Evolutionary conservation across 2,797 vertebrate genomes (phyloP).

Genomic region (Megalops cyprinoides): DNA sequence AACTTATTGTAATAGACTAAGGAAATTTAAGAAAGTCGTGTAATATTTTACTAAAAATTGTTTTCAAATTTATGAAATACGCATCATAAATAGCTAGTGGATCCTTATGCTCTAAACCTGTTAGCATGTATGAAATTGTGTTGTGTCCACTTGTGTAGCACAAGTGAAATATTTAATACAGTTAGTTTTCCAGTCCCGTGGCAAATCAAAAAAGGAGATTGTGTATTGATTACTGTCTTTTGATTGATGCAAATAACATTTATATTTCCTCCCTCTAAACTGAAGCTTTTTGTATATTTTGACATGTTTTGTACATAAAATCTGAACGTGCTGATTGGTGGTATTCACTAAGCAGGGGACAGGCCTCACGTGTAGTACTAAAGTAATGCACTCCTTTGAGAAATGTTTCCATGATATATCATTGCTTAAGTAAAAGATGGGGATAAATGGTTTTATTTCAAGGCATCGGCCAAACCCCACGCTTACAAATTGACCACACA

Average conservation of each 20-base stretch:
- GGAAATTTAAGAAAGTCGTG: too few relatives aligned
- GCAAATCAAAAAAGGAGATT: not conserved
- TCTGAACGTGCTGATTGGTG: not conserved
- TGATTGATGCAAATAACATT: not conserved
- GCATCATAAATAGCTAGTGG: not conserved
- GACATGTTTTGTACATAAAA: not conserved
- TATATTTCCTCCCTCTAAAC: not conserved
- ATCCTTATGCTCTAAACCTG: not conserved
- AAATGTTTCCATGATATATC: conserved; percentile 12
- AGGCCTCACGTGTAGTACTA: conserved; percentile 24
- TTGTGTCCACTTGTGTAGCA: not conserved
- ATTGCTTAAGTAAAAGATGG: conserved; percentile 8
- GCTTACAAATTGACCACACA: conserved; percentile 22
- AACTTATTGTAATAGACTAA: not conserved
- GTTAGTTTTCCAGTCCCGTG: not conserved
- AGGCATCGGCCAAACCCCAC: conserved; percentile 6
- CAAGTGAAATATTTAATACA: not conserved
- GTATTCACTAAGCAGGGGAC: not conserved
- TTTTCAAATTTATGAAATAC: not conserved
- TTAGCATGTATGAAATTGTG: not conserved
- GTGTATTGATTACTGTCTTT: not conserved
- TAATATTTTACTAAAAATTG: too few relatives aligned
- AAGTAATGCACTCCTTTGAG: conserved; percentile 15
- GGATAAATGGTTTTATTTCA: conserved; percentile 19
- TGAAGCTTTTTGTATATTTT: not conserved